These are phyloP conservation scores for Eudasyphora cyanicolor DNA, from an alignment of 2,888 invertebrate genomes.

Conservation along the genomic window DNA sequence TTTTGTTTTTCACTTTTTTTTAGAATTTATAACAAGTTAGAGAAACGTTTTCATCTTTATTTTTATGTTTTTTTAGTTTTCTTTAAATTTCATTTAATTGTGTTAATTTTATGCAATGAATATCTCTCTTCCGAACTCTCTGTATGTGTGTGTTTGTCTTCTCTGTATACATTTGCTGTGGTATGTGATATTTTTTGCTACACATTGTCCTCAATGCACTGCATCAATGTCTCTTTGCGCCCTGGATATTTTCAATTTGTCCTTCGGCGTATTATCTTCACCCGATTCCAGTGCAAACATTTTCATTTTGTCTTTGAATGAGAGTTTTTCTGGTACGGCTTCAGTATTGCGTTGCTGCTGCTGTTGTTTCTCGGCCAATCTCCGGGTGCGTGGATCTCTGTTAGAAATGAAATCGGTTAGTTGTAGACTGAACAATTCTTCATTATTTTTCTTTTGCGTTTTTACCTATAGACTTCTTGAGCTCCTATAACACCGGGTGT, in stretches of 20 bases:
- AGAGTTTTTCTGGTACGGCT: slow-evolving; percentile 92
- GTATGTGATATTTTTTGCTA: slow-evolving; percentile 55
- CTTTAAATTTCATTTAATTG: slow-evolving; percentile 11
- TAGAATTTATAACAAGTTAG: slow-evolving; percentile 27
- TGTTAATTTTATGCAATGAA: slow-evolving; percentile 2
- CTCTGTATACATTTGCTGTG: slow-evolving; percentile 59
- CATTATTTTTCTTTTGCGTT: background rate
- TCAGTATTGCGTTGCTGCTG: slow-evolving; percentile 81
- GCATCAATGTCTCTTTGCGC: slow-evolving; percentile 96
- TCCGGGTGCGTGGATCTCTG: slow-evolving; percentile 93
- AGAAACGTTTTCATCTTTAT: slow-evolving; percentile 55
- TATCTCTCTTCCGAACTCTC: slow-evolving; percentile 39
- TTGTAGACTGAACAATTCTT: background rate
- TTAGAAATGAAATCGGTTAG: background rate
- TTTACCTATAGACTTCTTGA: slow-evolving; percentile 96
- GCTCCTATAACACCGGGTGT: slow-evolving; percentile 98
- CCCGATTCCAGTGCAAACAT: slow-evolving; percentile 99
- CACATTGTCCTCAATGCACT: slow-evolving; percentile 80
- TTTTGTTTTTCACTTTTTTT: slow-evolving; percentile 43
- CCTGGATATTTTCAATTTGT: slow-evolving; percentile 96
- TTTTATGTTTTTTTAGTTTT: slow-evolving; percentile 43
- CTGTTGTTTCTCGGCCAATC: slow-evolving; percentile 92
- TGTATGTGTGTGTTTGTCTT: slow-evolving; percentile 27
- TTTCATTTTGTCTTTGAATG: slow-evolving; percentile 99
- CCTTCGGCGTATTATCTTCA: slow-evolving; percentile 94